Base-by-base conservation (phyloP, 2,113 vertebrate species). In the Microcebus tavaratra region DNA sequence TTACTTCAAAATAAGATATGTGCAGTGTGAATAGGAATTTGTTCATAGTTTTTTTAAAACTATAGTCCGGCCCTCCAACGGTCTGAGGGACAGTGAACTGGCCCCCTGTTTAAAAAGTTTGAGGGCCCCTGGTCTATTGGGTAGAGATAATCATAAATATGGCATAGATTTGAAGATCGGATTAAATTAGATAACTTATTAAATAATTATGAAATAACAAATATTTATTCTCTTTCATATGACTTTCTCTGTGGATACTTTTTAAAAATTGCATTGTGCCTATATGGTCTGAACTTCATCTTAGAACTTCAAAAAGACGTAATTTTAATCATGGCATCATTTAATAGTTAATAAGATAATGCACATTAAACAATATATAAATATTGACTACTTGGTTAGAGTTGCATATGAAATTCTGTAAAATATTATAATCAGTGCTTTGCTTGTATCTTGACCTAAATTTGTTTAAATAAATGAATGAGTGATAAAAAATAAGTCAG, bases 321-420 rank as follows among this genome's bases (percentile, higher is more conserved):
- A 15, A 80, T 88, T 78, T 27, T 50, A 79, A 84, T 15, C 12
- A 68, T 57, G 59, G 53, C 8, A 39, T 84, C 78, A 91, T 29
- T 50, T 73, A 89, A 45, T 34, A 91, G 50, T 61, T 81, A 83
- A 76, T 68, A 91, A 83, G 5, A 55, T 55, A 79, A 78, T 53
- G 8, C 7, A 70, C 34, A 88, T 55, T 90, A 86, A 95, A 65
- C 79, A n/a, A 13, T n/a, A 70, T 36, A 25, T n/a, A 84, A 61
- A 67, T 84, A 94, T 59, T 17, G 70, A 95, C 87, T 57, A n/a
- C 23, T 86, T 65, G 76, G 42, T 57, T 93, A 91, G 45, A 83
- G 65, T 73, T 91, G 55, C n/a, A 39, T 34, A 85, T 79, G 6
- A 57, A 83, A 89, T 63, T 95, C 42, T 96, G 5, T 14, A 93